Conservation (phyloP, 2,113 vertebrate species). For the Poeciliopsis prolifica region DNA sequence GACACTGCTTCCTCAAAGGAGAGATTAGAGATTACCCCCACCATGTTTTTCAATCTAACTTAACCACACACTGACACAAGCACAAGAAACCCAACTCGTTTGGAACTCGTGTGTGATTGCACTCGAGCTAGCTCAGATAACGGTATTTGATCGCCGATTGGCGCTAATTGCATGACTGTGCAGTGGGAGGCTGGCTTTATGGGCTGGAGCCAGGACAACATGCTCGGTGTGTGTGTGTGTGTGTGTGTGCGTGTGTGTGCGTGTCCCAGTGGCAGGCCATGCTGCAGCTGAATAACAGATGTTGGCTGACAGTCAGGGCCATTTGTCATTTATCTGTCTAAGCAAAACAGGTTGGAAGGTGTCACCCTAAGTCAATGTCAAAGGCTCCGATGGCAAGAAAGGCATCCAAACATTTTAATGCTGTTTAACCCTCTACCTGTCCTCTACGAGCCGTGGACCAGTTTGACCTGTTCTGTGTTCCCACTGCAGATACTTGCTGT, state of each 20-base stretch:
- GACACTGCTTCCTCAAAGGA: neutral
- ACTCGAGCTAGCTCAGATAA: constrained; percentile 25
- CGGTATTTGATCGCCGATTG: constrained; percentile 32
- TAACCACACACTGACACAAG: neutral
- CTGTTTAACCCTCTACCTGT: constrained; percentile 26
- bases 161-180: constrained; percentile 38
- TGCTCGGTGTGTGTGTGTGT: neutral
- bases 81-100: neutral
- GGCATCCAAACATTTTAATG: constrained; percentile 59
- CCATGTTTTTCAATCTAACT: constrained; percentile 8
- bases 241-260: constrained; percentile 11
- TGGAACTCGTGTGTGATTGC: constrained; percentile 2
- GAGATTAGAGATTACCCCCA: neutral
- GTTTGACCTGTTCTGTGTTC: constrained; percentile 21
- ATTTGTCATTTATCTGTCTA: constrained; percentile 70
- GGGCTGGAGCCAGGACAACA: constrained; percentile 41
- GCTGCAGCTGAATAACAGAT: constrained; percentile 68
- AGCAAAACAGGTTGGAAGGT: constrained; percentile 64
- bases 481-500: constrained; percentile 10
- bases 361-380: constrained; percentile 69
- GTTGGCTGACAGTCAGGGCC: constrained; percentile 63
- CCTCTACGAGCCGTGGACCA: constrained; percentile 4
- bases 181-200: constrained; percentile 44
- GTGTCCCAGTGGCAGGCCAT: constrained; percentile 43
- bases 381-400: constrained; percentile 21